Percentiles rank a stretch among this genome's conserved stretches.
phyloP scores from a whole-genome alignment of 2,797 vertebrate species.

The Hypotaenidia okinawae region DNA sequence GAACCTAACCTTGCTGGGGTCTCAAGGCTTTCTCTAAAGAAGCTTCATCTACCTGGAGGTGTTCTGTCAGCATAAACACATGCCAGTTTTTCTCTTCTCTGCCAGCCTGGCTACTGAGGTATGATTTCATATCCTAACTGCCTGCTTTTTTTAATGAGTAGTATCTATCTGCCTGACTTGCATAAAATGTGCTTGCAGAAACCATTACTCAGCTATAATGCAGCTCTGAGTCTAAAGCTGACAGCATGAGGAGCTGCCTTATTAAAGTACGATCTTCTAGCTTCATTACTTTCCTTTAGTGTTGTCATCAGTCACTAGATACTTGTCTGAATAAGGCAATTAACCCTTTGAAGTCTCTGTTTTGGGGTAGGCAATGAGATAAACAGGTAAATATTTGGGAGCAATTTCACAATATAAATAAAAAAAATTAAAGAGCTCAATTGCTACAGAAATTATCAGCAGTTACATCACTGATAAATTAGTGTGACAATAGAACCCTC shows the following conservation, averaged over 20 bases:
- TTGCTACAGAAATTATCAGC: neutral
- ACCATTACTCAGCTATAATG: neutral
- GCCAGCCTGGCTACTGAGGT: neutral
- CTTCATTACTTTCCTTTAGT: neutral
- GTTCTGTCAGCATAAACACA: neutral
- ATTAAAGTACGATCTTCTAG: neutral
- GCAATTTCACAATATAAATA: neutral
- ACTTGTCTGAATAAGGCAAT: neutral
- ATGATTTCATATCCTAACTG: conserved; percentile 1
- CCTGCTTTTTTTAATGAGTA: neutral
- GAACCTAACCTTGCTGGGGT: neutral
- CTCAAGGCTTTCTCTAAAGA: neutral
- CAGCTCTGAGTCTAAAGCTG: neutral
- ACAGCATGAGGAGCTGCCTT: neutral
- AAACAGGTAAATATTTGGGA: neutral
- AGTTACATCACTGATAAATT: neutral
- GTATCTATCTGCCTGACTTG: neutral
- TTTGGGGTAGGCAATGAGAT: neutral
- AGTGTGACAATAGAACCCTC: neutral
- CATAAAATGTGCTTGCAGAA: neutral
- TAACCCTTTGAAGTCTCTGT: neutral
- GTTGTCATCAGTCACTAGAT: neutral
- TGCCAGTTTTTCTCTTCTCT: neutral
- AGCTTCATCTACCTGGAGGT: neutral
- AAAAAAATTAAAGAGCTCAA: neutral